A percentile compares a stretch with the other conserved stretches of the same genome.
Evolutionary conservation across 2,888 invertebrate genomes (phyloP).

Genomic region (Apamea monoglypha): DNA sequence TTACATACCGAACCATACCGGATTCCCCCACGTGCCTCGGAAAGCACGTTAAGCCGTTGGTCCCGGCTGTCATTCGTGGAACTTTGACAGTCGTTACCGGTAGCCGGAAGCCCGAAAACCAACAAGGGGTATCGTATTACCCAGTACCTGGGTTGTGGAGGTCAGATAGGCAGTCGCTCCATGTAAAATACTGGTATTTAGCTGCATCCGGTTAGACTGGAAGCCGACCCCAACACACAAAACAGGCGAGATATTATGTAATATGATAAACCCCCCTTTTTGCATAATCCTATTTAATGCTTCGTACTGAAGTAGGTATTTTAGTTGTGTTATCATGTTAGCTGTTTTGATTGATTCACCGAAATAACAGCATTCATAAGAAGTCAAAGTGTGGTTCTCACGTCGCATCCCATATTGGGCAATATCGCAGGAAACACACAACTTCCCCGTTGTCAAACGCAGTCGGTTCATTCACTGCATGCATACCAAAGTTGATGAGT

Average conservation of each 20-base stretch:
- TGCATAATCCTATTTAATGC: background rate
- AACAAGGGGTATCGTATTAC: too few species aligned
- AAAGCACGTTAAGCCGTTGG: too few species aligned
- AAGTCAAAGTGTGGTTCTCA: constrained; percentile 54
- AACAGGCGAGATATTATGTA: background rate
- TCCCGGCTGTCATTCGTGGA: too few species aligned
- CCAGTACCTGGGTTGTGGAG: too few species aligned
- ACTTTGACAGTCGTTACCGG: too few species aligned
- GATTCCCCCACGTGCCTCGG: too few species aligned
- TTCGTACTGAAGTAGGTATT: background rate
- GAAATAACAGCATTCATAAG: constrained; percentile 35
- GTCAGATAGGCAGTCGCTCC: too few species aligned
- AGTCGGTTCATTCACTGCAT: constrained; percentile 58
- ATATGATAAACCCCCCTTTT: background rate
- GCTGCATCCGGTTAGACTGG: too few species aligned
- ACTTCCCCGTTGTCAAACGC: constrained; percentile 60
- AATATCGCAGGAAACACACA: constrained; percentile 57
- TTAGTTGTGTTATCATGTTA: background rate
- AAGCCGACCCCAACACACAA: too few species aligned
- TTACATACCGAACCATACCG: too few species aligned
- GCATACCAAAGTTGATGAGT: constrained; percentile 55
- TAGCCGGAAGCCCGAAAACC: too few species aligned
- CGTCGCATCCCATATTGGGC: constrained; percentile 53
- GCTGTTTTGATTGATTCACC: constrained; percentile 3
- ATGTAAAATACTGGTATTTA: too few species aligned